Evolutionary conservation across 2,113 vertebrate species (phyloP).

Genomic region (Megaleporinus macrocephalus): DNA sequence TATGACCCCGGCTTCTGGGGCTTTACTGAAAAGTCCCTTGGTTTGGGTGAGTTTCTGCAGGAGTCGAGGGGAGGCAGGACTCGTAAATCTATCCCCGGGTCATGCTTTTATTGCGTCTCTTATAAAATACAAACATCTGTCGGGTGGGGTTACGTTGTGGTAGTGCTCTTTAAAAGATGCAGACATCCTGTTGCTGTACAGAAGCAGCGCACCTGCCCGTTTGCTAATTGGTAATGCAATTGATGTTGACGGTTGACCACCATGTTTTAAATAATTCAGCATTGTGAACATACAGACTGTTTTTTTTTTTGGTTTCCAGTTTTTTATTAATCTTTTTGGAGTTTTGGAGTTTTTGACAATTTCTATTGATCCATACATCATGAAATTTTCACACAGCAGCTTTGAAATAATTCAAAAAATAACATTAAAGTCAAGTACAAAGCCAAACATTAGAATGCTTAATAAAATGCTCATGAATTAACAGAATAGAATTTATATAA

Average conservation of each 20-base stretch:
- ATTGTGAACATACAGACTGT: neutral
- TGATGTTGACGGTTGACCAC: neutral
- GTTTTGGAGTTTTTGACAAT: neutral
- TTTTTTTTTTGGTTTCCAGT: too few relatives aligned
- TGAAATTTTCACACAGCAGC: too few relatives aligned
- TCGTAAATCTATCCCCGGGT: conserved; percentile 38
- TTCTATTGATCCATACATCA: too few relatives aligned
- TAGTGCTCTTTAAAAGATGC: conserved; percentile 10
- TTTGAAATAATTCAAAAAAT: too few relatives aligned
- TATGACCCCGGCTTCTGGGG: conserved; percentile 12
- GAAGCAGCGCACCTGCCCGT: conserved; percentile 13
- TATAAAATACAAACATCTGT: conserved; percentile 48
- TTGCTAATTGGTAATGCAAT: conserved; percentile 2
- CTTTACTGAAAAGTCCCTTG: conserved; percentile 9
- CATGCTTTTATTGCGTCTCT: conserved; percentile 26
- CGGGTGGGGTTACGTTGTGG: conserved; percentile 32
- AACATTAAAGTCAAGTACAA: too few relatives aligned
- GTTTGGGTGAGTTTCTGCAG: conserved; percentile 7
- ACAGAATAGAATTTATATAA: too few relatives aligned
- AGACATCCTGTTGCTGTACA: conserved; percentile 14
- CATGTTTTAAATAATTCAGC: neutral
- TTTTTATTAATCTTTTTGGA: neutral
- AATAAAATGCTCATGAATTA: too few relatives aligned
- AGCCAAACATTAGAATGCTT: too few relatives aligned
- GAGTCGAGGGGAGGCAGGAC: conserved; percentile 14